Percentiles rank a stretch among this genome's conserved stretches.
Conservation (phyloP, 2,113 vertebrate species). For the Chloropsis hardwickii region DNA sequence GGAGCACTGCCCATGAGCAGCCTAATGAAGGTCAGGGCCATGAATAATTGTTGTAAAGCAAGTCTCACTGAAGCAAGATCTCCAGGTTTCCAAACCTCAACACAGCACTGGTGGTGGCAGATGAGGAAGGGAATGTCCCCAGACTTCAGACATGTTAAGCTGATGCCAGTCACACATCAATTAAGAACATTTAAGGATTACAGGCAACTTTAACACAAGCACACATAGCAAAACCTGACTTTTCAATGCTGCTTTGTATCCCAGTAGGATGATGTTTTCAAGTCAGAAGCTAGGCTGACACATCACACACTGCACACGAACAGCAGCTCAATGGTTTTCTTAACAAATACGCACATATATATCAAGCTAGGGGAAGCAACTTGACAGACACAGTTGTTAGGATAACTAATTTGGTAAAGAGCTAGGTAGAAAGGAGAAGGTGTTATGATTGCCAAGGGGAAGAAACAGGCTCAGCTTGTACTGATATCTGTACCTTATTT, state of each 20-base stretch:
- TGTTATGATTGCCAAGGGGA: neutral
- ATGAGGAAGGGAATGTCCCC: neutral
- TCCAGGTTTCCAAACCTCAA: neutral
- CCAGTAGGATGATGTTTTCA: neutral
- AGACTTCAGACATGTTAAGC: neutral
- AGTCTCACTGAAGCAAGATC: neutral
- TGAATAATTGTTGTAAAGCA: neutral
- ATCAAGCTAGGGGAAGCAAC: neutral
- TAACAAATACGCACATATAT: neutral
- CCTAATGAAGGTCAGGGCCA: neutral
- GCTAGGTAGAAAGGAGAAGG: neutral
- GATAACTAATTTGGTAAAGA: neutral
- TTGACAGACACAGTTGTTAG: neutral
- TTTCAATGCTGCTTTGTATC: neutral
- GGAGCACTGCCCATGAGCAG: neutral
- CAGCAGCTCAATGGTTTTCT: neutral
- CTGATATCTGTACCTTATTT: neutral
- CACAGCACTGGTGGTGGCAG: neutral
- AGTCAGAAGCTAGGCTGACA: neutral
- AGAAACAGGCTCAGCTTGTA: neutral
- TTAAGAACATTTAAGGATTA: neutral
- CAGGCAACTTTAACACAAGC: neutral
- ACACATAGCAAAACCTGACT: accelerated
- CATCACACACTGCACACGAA: neutral
- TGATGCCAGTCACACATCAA: neutral